phyloP scores from a whole-genome alignment of 1,140 invertebrate species.

The Aplysia californica region DNA sequence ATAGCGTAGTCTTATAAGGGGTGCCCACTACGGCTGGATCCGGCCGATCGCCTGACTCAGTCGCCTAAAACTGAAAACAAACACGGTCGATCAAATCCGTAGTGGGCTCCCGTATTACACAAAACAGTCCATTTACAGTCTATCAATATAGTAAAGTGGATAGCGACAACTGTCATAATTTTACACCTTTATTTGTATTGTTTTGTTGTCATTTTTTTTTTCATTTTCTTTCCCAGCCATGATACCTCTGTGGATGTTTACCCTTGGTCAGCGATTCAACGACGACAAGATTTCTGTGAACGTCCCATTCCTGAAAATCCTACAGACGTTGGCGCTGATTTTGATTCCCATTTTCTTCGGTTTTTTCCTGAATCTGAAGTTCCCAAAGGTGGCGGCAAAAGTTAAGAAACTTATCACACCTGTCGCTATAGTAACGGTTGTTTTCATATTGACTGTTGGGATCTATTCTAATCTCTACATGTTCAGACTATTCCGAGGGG shows the following conservation, averaged over 20 bases:
- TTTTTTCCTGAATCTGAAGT: slow-evolving; percentile 70
- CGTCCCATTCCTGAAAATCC: slow-evolving; percentile 87
- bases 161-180: no score
- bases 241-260: slow-evolving; percentile 96
- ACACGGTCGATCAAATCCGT: no score
- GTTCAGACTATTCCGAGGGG: slow-evolving; percentile 80
- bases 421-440: slow-evolving; percentile 83
- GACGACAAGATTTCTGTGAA: slow-evolving; percentile 60
- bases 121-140: no score
- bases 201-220: not conserved
- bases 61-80: no score
- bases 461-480: slow-evolving; percentile 91
- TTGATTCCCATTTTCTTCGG: slow-evolving; percentile 87
- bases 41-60: no score
- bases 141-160: no score
- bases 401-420: slow-evolving; percentile 69
- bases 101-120: no score
- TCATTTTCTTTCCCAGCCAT: slow-evolving; percentile 75
- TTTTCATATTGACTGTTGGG: slow-evolving; percentile 93
- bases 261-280: slow-evolving; percentile 82
- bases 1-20: no score
- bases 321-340: slow-evolving; percentile 80
- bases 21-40: no score
- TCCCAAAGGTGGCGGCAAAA: slow-evolving; percentile 68
- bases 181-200: no score